Conservation (phyloP, 2,113 vertebrate species). For the Arothron firmamentum region DNA sequence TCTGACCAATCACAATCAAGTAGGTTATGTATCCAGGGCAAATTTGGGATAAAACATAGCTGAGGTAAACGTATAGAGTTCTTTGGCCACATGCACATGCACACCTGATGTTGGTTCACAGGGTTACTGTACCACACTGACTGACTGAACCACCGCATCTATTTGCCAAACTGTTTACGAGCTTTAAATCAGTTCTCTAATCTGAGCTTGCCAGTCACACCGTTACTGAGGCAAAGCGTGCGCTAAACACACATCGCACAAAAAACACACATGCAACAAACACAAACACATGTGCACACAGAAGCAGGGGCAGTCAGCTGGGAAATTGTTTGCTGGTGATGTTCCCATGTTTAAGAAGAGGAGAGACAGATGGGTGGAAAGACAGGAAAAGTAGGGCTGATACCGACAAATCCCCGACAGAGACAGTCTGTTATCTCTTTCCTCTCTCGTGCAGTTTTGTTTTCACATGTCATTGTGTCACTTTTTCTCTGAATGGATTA, state of each 20-base stretch:
- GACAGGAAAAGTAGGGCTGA: slow-evolving; percentile 23
- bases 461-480: slow-evolving; percentile 17
- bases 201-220: slow-evolving; percentile 47
- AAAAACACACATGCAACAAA: slow-evolving; percentile 10
- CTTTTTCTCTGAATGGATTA: slow-evolving; percentile 19
- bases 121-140: too few relatives aligned
- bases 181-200: slow-evolving; percentile 61
- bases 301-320: slow-evolving; percentile 39
- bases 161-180: slow-evolving; percentile 58
- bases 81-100: too few relatives aligned
- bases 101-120: too few relatives aligned
- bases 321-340: slow-evolving; percentile 53
- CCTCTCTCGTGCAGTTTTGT: slow-evolving; percentile 20
- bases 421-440: slow-evolving; percentile 31
- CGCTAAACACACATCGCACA: slow-evolving; percentile 27
- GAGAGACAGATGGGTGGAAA: slow-evolving; percentile 15
- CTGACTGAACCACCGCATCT: slow-evolving; percentile 44
- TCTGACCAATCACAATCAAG: too few relatives aligned
- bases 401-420: slow-evolving; percentile 48
- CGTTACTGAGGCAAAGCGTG: slow-evolving; percentile 7
- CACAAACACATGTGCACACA: slow-evolving; percentile 21
- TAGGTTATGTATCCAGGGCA: too few relatives aligned
- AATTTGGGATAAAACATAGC: too few relatives aligned
- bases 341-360: slow-evolving; percentile 17
- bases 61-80: too few relatives aligned